These are phyloP conservation scores for Anoplophora glabripennis DNA, from an alignment of 1,140 invertebrate genomes.

Conservation along the genomic window DNA sequence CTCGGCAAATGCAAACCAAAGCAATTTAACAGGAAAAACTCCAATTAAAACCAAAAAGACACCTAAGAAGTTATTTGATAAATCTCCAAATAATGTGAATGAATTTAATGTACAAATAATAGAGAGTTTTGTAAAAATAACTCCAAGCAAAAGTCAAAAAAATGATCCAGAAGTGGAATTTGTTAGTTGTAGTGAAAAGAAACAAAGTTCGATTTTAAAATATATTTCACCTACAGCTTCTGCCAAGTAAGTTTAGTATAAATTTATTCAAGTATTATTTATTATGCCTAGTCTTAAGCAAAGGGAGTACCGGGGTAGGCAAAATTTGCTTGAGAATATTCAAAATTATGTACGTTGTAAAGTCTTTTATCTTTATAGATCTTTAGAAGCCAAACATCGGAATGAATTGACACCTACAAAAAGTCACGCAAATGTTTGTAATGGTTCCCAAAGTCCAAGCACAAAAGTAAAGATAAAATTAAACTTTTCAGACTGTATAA, in stretches of 20 bases:
- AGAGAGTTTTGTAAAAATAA: slow-evolving; percentile 42
- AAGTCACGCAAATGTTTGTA: slow-evolving; percentile 1
- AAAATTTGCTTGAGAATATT: background rate
- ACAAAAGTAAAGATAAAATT: slow-evolving; percentile 29
- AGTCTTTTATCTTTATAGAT: slow-evolving; percentile 23
- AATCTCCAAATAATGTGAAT: slow-evolving; percentile 35
- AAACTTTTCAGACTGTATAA: slow-evolving; percentile 23
- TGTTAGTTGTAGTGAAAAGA: slow-evolving; percentile 20
- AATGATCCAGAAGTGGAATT: slow-evolving; percentile 11
- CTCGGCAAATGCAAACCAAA: background rate
- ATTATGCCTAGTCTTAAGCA: too few relatives aligned
- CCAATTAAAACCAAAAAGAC: slow-evolving; percentile 15
- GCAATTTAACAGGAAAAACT: background rate
- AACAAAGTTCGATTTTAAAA: slow-evolving; percentile 21
- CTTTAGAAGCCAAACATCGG: slow-evolving; percentile 26
- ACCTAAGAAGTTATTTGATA: slow-evolving; percentile 37
- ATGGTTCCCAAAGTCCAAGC: slow-evolving; percentile 9
- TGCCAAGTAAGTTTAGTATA: slow-evolving; percentile 21
- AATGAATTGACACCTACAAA: slow-evolving; percentile 42
- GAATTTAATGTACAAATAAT: slow-evolving; percentile 44
- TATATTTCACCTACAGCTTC: slow-evolving; percentile 32
- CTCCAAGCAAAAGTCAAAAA: slow-evolving; percentile 37
- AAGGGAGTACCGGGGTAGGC: background rate
- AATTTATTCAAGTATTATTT: too few relatives aligned
- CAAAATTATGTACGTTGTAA: slow-evolving; percentile 5